Evolutionary conservation across 2,113 vertebrate species (phyloP), one percentile per base, ranked within the genome.

Genomic region (Petroica traversi): DNA sequence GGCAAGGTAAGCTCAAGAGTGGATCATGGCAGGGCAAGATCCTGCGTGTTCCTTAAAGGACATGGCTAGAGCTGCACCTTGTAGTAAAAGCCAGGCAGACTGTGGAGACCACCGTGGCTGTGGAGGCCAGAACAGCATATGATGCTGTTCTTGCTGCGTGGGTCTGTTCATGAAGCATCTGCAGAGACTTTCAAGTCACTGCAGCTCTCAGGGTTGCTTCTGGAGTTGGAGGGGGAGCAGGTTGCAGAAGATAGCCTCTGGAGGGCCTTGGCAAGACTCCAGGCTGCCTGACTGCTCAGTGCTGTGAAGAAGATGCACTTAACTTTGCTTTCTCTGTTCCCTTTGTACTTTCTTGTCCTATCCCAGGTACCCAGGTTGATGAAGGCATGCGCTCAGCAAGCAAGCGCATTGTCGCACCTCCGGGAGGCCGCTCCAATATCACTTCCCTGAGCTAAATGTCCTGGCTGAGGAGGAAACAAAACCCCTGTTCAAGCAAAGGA

Each of bases 371-470:
- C 74, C 98, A 98, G 88, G 54, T 97, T 3, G 97, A 98, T 41
- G 97, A 98, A 43, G 99, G 99, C 6, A 96, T 99, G 86, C 99
- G 99, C 96, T 99, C 99, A 1, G 99, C 99, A 4, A 99, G 99
- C 96, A 99, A 99, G 67, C 99, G 99, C 92, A 99, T 99, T 1
- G 98, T 99, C 15, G 99, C 99, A 8, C 99, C 99, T 72, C 99
- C 99, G 1, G 99, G 99, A 95, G 99, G 99, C 80, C 99, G 99
- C 73, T 99, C 99, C 93, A 99, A 99, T 97, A 99, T 99, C 97
- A 99, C 99, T 73, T 99, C 99, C 88, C 98, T 99, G 88, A 99
- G 99, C 94, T 99, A 99, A 99, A 92, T 49, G 86, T 63, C 93
- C 93, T 29, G 38, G 57, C 81, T 14, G 38, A 88, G 92, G 85